These are phyloP conservation scores for Heliconius cydno DNA, from an alignment of 2,888 invertebrate species.

Conservation along the genomic window DNA sequence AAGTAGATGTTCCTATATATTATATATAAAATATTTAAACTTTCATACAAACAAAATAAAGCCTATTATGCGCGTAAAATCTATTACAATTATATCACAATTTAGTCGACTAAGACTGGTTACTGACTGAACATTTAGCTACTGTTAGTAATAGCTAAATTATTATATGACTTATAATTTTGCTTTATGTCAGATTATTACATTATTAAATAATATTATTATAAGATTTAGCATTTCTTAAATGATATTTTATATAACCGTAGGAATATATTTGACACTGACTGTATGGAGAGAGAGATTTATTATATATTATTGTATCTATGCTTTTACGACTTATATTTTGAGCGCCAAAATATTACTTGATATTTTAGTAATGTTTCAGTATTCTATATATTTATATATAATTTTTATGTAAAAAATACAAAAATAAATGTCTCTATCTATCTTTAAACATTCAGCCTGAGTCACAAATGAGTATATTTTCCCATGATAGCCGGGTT, in stretches of 20 bases:
- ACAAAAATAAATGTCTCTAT: not conserved
- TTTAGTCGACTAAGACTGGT: constrained; percentile 5
- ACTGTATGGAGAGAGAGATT: too few species aligned
- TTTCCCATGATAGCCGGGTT: constrained; percentile 49
- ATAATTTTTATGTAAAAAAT: not conserved
- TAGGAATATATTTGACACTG: not conserved
- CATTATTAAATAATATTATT: not conserved
- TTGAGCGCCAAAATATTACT: not conserved
- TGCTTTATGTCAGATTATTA: not conserved
- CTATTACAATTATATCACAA: constrained; percentile 21
- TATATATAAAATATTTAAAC: constrained; percentile 24
- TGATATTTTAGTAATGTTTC: not conserved
- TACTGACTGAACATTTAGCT: constrained; percentile 9
- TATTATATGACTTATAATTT: constrained; percentile 3
- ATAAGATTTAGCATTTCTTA: not conserved
- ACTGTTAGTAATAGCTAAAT: constrained; percentile 3
- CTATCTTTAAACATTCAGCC: constrained; percentile 27
- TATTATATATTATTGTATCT: too few species aligned
- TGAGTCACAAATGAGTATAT: constrained; percentile 49
- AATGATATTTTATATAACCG: constrained; percentile 3
- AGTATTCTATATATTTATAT: too few species aligned
- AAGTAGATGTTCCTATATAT: constrained; percentile 36
- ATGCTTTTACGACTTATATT: not conserved
- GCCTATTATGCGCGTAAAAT: constrained; percentile 8
- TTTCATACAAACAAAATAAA: not conserved